Evolutionary conservation across 1,140 invertebrate genomes (phyloP).

Genomic region (Sarcophaga peregrina): DNA sequence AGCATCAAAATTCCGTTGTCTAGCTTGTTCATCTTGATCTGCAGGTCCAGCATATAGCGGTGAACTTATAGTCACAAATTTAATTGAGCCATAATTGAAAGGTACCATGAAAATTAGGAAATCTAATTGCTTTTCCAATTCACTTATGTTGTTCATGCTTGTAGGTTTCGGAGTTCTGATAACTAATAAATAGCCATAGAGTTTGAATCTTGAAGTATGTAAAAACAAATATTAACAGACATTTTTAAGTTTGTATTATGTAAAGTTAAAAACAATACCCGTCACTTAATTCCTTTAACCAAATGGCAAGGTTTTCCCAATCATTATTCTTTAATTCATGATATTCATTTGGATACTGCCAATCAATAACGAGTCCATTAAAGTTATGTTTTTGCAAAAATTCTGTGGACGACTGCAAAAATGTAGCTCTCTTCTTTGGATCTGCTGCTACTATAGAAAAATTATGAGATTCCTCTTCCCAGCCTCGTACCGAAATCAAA

Average conservation of each 20-base stretch:
- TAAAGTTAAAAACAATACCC: constrained; percentile 57
- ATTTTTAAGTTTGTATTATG: background rate
- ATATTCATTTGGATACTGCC: constrained; percentile 81
- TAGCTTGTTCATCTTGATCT: constrained; percentile 69
- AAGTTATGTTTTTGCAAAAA: constrained; percentile 76
- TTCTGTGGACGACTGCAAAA: constrained; percentile 65
- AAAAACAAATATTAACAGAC: background rate
- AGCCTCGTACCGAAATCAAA: constrained; percentile 80
- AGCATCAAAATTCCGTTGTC: constrained; percentile 65
- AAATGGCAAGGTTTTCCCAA: constrained; percentile 67
- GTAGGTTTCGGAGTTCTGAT: constrained; percentile 71
- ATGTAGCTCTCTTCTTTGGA: constrained; percentile 68
- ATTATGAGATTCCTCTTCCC: constrained; percentile 79
- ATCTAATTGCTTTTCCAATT: constrained; percentile 69
- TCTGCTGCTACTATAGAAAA: constrained; percentile 73
- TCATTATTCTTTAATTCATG: constrained; percentile 69
- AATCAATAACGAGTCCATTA: constrained; percentile 84
- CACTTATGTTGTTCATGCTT: constrained; percentile 71
- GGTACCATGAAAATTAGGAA: constrained; percentile 77
- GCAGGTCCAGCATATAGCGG: constrained; percentile 69
- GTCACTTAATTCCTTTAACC: constrained; percentile 71
- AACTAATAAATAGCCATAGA: constrained; percentile 61
- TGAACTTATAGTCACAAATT: constrained; percentile 72
- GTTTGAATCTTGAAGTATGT: constrained; percentile 63
- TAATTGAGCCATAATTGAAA: too few species aligned